A percentile compares a stretch with the other conserved stretches of the same genome.
These are phyloP conservation scores for Hydropotes inermis DNA, from an alignment of 2,113 vertebrate species.

Conservation along the genomic window DNA sequence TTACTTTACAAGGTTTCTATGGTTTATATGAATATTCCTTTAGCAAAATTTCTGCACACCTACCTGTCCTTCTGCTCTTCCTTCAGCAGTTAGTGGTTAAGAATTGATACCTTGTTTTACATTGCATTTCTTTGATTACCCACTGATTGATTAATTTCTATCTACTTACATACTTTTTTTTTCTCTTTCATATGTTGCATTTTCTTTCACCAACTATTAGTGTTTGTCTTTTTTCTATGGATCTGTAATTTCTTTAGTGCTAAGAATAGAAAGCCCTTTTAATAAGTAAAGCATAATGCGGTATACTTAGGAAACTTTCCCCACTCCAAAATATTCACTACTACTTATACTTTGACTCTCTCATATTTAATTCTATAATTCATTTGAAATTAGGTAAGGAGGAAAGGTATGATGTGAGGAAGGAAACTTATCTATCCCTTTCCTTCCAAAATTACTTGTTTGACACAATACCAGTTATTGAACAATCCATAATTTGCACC, in stretches of 20 bases:
- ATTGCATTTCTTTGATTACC: not conserved
- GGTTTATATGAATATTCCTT: not conserved
- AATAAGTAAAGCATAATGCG: not conserved
- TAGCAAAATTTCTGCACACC: not conserved
- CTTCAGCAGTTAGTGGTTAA: not conserved
- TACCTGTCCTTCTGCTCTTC: not conserved
- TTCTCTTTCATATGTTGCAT: not conserved
- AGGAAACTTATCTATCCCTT: not conserved
- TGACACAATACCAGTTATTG: not conserved
- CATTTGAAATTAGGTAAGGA: not conserved
- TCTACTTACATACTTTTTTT: not conserved
- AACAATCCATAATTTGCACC: not conserved
- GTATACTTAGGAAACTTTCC: not conserved
- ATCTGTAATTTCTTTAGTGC: not conserved
- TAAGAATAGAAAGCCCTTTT: not conserved
- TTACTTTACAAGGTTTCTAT: not conserved
- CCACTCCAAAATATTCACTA: not conserved
- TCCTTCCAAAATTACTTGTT: not conserved
- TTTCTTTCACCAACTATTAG: not conserved
- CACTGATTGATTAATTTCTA: not conserved
- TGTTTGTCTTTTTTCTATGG: not conserved
- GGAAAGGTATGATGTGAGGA: not conserved
- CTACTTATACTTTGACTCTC: not conserved
- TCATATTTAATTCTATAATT: conserved; percentile 1
- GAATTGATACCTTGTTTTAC: conserved; percentile 17